These are phyloP conservation scores for Synchiropus splendidus DNA, from an alignment of 2,113 vertebrate genomes.

Conservation along the genomic window DNA sequence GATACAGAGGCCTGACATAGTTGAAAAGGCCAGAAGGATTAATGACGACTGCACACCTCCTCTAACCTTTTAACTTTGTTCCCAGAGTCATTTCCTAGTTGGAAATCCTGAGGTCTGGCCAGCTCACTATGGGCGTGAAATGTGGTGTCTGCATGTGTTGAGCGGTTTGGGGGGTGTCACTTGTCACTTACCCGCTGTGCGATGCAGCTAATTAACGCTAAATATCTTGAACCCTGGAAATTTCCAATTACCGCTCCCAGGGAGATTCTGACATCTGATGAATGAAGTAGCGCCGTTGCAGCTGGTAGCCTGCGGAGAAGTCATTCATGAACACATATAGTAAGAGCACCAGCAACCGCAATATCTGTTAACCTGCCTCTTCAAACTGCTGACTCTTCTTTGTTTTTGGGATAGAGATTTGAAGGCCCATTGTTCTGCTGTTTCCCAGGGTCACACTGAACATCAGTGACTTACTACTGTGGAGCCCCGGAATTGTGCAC, in stretches of 20 bases:
- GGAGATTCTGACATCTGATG: conserved; percentile 24
- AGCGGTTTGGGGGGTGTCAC: conserved; percentile 28
- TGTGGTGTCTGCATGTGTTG: conserved; percentile 10
- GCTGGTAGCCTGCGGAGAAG: conserved; percentile 12
- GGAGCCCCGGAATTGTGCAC: conserved; percentile 16
- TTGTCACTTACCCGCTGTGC: conserved; percentile 40
- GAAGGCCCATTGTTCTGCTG: too few species aligned
- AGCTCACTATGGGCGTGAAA: conserved; percentile 5
- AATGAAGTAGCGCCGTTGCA: conserved; percentile 20
- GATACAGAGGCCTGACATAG: conserved; percentile 23
- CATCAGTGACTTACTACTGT: conserved; percentile 17
- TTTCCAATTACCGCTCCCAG: conserved; percentile 44
- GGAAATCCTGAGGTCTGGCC: conserved; percentile 21
- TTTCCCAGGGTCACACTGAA: conserved; percentile 14
- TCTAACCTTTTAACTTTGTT: conserved; percentile 49
- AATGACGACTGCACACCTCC: conserved; percentile 34
- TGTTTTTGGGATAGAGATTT: too few species aligned
- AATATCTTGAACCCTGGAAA: conserved; percentile 43
- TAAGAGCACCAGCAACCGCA: conserved; percentile 7
- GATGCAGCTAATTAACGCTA: conserved; percentile 43
- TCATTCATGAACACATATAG: conserved; percentile 2
- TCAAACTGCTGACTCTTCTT: neutral
- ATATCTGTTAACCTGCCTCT: conserved; percentile 5
- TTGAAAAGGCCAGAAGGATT: conserved; percentile 43
- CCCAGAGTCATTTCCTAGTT: conserved; percentile 22